Evolutionary conservation across 2,888 invertebrate species (phyloP), one percentile per base, ranked within the genome.

Genomic region (Metallyticus violacea): DNA sequence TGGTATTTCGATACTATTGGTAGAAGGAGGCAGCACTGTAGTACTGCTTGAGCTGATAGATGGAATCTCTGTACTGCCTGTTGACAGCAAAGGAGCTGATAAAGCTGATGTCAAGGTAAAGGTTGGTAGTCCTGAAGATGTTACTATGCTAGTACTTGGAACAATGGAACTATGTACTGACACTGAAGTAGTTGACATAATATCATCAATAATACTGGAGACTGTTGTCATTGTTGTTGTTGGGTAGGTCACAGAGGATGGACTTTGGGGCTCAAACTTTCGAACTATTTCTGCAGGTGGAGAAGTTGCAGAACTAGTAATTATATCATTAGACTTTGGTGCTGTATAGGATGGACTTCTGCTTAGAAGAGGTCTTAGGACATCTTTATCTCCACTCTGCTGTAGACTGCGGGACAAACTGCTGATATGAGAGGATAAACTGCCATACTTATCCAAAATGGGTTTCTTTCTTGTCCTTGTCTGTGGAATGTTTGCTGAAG

Each of bases 341-440:
- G 40, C 40, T 9, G 40, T 62, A 22, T 62, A 62, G 40, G 40
- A 62, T 3, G 40, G 40, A 15, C 40, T 62, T 62, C 40, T 62
- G 40, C 40, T 62, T 15, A 62, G 40, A 15, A 62, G 2, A 62
- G 40, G 40, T 15, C 40, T 62, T 62, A 62, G 40, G 22, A 4
- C 40, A 15, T 82, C 76, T 30, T 40, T 76, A 7, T 84, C 77
- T 6, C 15, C 15, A 0, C 25, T 15, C 25, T 81, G 85, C 27
- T 79, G 83, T 7, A 86, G 26, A 27, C 84, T 86, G 26, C 86
- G 86, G 15, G 86, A 28, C 25, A 86, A 30, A 25, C 84, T 84
- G 76, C 86, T 86, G 26, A 22, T 86, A 25, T n/a, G 22, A 6
- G 26, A 25, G 22, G n/a, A 25, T 2, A 29, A 76, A 7, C 30